A percentile compares a stretch with the other conserved stretches of the same genome.
Evolutionary conservation across 2,797 vertebrate genomes (phyloP).

Genomic region (Peromyscus attwateri): DNA sequence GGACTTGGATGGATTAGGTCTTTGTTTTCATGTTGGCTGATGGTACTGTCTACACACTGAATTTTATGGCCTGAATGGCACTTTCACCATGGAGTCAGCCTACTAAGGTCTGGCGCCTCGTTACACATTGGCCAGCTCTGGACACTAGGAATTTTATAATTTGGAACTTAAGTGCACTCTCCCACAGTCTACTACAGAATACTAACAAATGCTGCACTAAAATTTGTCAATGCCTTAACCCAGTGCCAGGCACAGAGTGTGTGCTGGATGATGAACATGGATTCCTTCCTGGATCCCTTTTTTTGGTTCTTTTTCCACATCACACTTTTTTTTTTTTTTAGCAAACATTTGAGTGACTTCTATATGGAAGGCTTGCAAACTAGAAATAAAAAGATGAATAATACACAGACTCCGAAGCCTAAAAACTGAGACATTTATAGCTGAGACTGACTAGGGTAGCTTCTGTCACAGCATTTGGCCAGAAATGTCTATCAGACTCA

Average conservation of each 20-base stretch:
- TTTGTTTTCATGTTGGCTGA: neutral
- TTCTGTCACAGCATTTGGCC: neutral
- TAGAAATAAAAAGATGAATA: neutral
- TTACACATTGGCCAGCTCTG: neutral
- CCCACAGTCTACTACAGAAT: neutral
- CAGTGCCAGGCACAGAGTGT: neutral
- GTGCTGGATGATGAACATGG: neutral
- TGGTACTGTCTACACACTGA: neutral
- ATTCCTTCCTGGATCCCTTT: neutral
- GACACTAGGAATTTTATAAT: neutral
- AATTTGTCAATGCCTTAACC: neutral
- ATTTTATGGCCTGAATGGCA: neutral
- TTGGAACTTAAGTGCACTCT: neutral
- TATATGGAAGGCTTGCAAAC: neutral
- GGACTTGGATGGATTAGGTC: neutral
- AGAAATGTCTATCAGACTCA: neutral
- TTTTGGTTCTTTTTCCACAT: neutral
- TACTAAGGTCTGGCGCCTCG: neutral
- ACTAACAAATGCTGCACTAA: neutral
- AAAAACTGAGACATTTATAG: neutral
- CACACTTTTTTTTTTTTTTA: neutral
- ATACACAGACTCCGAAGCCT: neutral
- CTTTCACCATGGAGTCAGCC: neutral
- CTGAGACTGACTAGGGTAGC: neutral
- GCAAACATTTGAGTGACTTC: neutral